A percentile compares a stretch with the other conserved stretches of the same genome.
Conservation (phyloP, 1,140 invertebrate species). For the Nylanderia fulva region DNA sequence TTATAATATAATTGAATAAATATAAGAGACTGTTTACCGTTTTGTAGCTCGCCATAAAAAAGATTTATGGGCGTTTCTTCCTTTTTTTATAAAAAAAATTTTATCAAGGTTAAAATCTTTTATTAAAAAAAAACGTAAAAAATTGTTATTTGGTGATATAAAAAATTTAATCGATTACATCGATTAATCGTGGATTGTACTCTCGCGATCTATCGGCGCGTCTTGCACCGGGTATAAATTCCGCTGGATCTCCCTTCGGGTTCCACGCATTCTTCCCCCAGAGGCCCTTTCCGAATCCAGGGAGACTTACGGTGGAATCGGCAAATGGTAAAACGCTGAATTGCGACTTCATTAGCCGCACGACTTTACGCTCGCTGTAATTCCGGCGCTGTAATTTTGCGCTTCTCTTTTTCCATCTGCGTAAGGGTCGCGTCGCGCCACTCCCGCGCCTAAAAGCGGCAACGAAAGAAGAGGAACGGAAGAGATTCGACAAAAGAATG, state of each 20-base stretch:
- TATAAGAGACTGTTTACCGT: neutral
- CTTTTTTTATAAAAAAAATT: neutral
- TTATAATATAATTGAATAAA: neutral
- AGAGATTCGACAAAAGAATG: constrained; percentile 79
- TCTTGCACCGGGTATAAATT: constrained; percentile 17
- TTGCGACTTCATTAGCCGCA: constrained; percentile 80
- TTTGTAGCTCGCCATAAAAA: neutral
- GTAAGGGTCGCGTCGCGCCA: constrained; percentile 23
- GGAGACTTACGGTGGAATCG: constrained; percentile 63
- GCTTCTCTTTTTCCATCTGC: constrained; percentile 52
- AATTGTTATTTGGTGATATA: neutral
- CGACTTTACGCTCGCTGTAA: constrained; percentile 78
- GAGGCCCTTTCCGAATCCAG: neutral
- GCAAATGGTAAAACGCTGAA: constrained; percentile 74
- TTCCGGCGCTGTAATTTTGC: constrained; percentile 65
- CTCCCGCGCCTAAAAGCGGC: constrained; percentile 59
- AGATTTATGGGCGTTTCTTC: neutral
- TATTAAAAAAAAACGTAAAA: neutral
- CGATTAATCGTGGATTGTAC: constrained; percentile 15
- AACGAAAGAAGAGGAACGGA: constrained; percentile 67
- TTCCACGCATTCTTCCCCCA: neutral
- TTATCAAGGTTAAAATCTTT: neutral
- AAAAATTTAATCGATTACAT: too few species aligned
- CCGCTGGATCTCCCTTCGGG: neutral
- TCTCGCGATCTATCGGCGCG: constrained; percentile 1